phyloP scores from a whole-genome alignment of 1,140 invertebrate species.

The Magallana angulata region DNA sequence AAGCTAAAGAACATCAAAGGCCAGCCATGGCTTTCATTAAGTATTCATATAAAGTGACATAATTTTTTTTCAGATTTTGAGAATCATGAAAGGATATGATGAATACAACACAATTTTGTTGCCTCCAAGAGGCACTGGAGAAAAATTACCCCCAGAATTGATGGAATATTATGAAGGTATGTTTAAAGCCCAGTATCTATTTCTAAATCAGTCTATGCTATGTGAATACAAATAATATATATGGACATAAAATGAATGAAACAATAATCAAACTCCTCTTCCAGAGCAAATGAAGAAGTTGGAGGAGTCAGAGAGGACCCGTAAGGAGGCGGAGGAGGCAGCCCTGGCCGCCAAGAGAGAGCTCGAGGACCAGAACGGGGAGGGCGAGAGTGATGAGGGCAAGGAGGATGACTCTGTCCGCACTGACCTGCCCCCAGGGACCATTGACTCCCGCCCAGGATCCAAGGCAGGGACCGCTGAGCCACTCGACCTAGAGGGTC shows the following conservation, averaged over 20 bases:
- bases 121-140: slow-evolving; percentile 74
- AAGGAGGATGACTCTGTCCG: slow-evolving; percentile 59
- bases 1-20: too few relatives aligned
- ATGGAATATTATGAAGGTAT: slow-evolving; percentile 78
- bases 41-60: too few relatives aligned
- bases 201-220: background rate
- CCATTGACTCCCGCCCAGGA: slow-evolving; percentile 48
- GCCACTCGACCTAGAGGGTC: slow-evolving; percentile 49
- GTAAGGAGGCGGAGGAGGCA: slow-evolving; percentile 69
- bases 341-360: slow-evolving; percentile 65
- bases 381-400: slow-evolving; percentile 52
- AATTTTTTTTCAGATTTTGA: slow-evolving; percentile 70
- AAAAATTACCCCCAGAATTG: slow-evolving; percentile 78
- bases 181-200: background rate
- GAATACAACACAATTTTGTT: slow-evolving; percentile 78
- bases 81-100: slow-evolving; percentile 80
- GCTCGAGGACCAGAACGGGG: slow-evolving; percentile 62
- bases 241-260: background rate
- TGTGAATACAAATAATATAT: background rate
- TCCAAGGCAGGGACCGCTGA: slow-evolving; percentile 54
- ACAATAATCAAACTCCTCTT: slow-evolving; percentile 46
- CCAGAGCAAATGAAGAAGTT: slow-evolving; percentile 77
- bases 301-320: slow-evolving; percentile 75
- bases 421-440: slow-evolving; percentile 57
- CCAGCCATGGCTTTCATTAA: too few relatives aligned